A percentile compares a stretch with the other conserved stretches of the same genome.
phyloP scores from a whole-genome alignment of 23 tunicate genomes.

The Aplidium turbinatum region DNA sequence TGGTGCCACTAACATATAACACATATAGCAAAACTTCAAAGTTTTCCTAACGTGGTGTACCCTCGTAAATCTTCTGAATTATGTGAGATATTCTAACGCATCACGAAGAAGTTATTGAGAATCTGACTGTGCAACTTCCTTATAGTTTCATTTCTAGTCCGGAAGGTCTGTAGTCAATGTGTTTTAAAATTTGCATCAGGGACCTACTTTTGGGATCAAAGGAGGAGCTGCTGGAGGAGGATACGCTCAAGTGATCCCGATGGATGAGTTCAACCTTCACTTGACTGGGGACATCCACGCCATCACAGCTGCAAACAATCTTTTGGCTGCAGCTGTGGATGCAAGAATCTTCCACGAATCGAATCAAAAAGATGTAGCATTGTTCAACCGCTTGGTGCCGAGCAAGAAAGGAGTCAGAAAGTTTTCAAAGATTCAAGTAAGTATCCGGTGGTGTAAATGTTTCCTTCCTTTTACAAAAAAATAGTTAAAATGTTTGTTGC shows the following conservation, averaged over 20 bases:
- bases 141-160: too few species aligned
- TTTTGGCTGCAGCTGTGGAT: slow-evolving; percentile 98
- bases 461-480: too few species aligned
- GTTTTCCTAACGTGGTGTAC: too few species aligned
- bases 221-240: slow-evolving; percentile 99
- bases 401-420: slow-evolving; percentile 61
- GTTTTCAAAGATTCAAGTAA: slow-evolving; percentile 68
- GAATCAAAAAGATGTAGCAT: slow-evolving; percentile 83
- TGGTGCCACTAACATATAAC: too few species aligned
- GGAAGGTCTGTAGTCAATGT: too few species aligned
- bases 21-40: too few species aligned
- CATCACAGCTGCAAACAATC: slow-evolving; percentile 98
- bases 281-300: slow-evolving; percentile 99
- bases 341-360: slow-evolving; percentile 97
- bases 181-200: too few species aligned
- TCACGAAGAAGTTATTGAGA: too few species aligned
- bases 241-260: slow-evolving; percentile 98
- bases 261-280: slow-evolving; percentile 99
- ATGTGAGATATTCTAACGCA: too few species aligned
- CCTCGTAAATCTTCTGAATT: too few species aligned
- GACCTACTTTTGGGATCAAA: slow-evolving; percentile 99
- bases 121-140: too few species aligned
- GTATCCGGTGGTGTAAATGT: neutral
- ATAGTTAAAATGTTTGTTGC: too few species aligned
- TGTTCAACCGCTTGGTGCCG: slow-evolving; percentile 76